A percentile compares a stretch with the other conserved stretches of the same genome.
Evolutionary conservation across 2,888 invertebrate genomes (phyloP).

Genomic region (Tipula unca): DNA sequence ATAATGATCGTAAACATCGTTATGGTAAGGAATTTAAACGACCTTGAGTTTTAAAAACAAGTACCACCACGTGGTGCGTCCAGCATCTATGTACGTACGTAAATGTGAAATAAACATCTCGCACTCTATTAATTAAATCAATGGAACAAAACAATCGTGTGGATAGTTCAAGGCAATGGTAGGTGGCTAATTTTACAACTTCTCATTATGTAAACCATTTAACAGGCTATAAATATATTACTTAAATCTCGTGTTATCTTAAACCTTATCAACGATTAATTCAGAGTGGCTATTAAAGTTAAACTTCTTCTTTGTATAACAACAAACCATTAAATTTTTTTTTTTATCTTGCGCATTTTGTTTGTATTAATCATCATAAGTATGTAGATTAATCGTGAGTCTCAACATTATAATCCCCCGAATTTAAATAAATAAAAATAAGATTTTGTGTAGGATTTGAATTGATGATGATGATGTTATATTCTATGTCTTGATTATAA

Average conservation of each 20-base stretch:
- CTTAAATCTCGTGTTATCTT: neutral
- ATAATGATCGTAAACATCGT: too few species aligned
- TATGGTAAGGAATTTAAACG: too few species aligned
- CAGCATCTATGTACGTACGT: neutral
- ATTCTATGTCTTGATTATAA: neutral
- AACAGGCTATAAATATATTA: neutral
- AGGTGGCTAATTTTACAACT: neutral
- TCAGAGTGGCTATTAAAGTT: neutral
- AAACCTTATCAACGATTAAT: neutral
- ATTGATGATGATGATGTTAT: neutral
- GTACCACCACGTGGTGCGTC: neutral
- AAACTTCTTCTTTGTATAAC: neutral
- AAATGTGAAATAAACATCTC: neutral
- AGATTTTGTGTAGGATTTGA: neutral
- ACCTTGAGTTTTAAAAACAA: neutral
- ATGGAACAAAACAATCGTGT: neutral
- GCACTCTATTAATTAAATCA: neutral
- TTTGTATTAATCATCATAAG: neutral
- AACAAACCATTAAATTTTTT: neutral
- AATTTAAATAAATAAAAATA: neutral
- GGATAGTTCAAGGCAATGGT: neutral
- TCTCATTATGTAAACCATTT: neutral
- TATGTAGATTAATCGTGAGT: constrained; percentile 14
- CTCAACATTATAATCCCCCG: neutral
- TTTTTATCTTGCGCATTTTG: neutral